Evolutionary conservation across 1,140 invertebrate species (phyloP), one percentile per base, ranked within the genome.

Genomic region (Augochlora pura): DNA sequence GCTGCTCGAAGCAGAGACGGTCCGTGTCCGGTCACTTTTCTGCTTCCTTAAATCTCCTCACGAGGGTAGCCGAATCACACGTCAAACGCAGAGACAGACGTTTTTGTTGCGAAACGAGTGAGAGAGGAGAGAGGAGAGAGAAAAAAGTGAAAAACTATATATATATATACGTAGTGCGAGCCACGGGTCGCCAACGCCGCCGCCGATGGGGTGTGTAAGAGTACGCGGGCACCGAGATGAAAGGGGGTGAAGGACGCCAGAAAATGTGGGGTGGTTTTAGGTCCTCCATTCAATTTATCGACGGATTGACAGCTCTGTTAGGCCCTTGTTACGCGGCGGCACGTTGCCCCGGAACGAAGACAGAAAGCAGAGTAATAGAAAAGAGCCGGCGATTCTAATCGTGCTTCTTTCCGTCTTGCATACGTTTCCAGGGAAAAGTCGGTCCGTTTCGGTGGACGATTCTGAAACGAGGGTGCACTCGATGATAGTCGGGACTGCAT

Each of bases 271-370:
- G 89, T 90, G 87, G 83, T 90, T 90, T 89, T 88, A 88, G 87
- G 83, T 88, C 86, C 83, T 87, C 89, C 85, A 90, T 90, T 90
- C 88, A 89, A 90, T 90, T 90, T 89, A 89, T 90, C 87, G 88
- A 84, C 80, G 85, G 88, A 89, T 90, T 90, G 89, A 90, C 89
- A 90, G 88, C 89, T 90, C 89, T 90, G 89, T 90, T 90, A 90
- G 88, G 86, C 85, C 84, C 88, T 90, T 88, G 87, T 89, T 89
- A 90, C 88, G 87, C 84, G 39, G 78, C 39, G 85, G 77, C 82
- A 86, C 75, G 81, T 84, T 83, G 63, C 75, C 77, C 74, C 54
- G 81, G 32, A 71, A 81, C 85, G 78, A 74, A 87, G 67, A 77
- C 64, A 52, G 64, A 14, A 32, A 83, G 59, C 32, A 68, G 57